Evolutionary conservation across 2,888 invertebrate genomes (phyloP), one percentile per base, ranked within the genome.

Genomic region (Perdita meconis): DNA sequence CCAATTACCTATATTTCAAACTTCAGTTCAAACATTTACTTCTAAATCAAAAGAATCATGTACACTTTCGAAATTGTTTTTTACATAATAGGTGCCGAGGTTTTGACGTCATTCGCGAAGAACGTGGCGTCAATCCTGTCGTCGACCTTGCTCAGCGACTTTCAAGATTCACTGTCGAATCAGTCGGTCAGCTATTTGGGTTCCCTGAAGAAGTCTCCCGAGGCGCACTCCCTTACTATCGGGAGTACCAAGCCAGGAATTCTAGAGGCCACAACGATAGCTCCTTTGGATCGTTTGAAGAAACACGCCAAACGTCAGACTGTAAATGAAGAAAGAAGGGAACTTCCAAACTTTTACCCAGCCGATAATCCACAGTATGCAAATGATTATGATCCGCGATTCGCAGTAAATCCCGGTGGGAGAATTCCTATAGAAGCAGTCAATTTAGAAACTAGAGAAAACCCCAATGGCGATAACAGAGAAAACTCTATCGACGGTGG

Each of bases 51-150:
- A 55, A 24, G 1, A 16, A 67, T 64, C n/a, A n/a, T 1, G 8
- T 1, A 51, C 22, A 3, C 38, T 10, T n/a, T 50, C 16, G 61
- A 71, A 73, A 44, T 16, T 10, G 0, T 13, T 65, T 1, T 34
- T 70, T 71, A 55, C 30, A 22, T 53, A 10, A 30, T 64, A 89
- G 89, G 76, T 79, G 77, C 87, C 3, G 86, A 88, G 51, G 82
- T 87, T 40, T 65, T 90, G 70, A 81, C 86, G 30, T 86, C 83
- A 13, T 73, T 89, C 61, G 83, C 89, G 5, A 85, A 85, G 61
- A 88, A 86, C 61, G 83, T 90, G 34, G 90, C 86, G 0, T 83
- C 84, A 0, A 83, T 87, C 1, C 40, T 90, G 16, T 86, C 89
- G 0, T 85, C 89, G 6, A 83, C 80, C 0, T 60, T 85, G 42